Percentiles rank a stretch among this genome's conserved stretches.
Evolutionary conservation across 2,113 vertebrate species (phyloP).

Genomic region (Pandion haliaetus): DNA sequence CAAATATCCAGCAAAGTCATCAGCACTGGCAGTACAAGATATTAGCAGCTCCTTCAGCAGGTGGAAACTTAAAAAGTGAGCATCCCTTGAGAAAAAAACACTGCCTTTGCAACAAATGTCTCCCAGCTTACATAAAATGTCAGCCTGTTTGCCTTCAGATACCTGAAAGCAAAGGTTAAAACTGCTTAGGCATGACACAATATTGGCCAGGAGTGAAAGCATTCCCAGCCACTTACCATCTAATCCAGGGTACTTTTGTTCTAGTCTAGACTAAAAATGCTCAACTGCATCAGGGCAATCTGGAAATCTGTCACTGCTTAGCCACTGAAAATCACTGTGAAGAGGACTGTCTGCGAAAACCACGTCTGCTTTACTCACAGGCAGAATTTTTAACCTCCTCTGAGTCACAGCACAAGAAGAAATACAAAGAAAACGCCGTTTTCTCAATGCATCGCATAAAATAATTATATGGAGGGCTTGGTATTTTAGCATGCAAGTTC

Average conservation of each 20-base stretch:
- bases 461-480: not conserved
- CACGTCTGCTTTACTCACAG: not conserved
- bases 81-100: not conserved
- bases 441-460: not conserved
- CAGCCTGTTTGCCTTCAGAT: not conserved
- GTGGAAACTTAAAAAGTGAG: not conserved
- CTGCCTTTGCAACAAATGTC: not conserved
- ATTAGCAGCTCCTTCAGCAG: not conserved
- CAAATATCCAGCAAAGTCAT: not conserved
- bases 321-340: not conserved
- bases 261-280: not conserved
- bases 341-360: not conserved
- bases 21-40: not conserved
- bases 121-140: not conserved
- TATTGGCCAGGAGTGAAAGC: not conserved
- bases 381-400: not conserved
- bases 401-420: not conserved
- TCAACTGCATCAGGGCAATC: not conserved
- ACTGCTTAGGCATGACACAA: not conserved
- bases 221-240: not conserved
- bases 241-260: not conserved
- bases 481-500: not conserved
- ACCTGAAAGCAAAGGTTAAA: not conserved
- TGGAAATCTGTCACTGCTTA: not conserved
- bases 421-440: not conserved